Evolutionary conservation across 2,113 vertebrate genomes (phyloP), one percentile per base, ranked within the genome.

Genomic region (Micronycteris hirsuta): DNA sequence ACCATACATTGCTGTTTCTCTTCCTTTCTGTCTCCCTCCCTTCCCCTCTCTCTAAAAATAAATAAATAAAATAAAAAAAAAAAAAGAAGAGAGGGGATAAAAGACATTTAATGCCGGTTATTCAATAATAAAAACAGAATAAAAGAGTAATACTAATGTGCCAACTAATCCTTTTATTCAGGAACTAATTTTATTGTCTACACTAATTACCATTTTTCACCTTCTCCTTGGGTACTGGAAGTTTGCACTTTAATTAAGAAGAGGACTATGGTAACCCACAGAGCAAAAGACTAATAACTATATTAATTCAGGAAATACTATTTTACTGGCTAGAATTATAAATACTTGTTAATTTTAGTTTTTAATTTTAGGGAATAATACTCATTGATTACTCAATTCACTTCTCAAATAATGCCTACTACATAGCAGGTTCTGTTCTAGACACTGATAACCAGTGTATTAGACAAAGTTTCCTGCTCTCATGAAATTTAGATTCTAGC

Each of bases 111-210:
- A 97, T 95, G 83, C 63, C 71, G 94, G 92, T 89, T 91, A 91
- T 49, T 89, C 71, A 97, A 93, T 67, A 92, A 76, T 58, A 90
- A 97, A 97, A 97, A 61, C 36, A 56, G 83, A 93, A 83, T 71
- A 85, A 90, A 74, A 45, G 61, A 83, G 52, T 81, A 96, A 77
- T 22, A 86, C 93, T 33, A 96, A 36, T 63, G 67, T 91, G 61
- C n/a, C 93, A 61, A 88, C 85, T 89, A 97, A 91, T 87, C 58
- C 17, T 84, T 77, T 65, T 88, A 63, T 95, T 93, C 88, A 97
- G 70, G 45, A 95, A 49, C 20, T 36, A 1, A 80, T 54, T 92
- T 85, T 65, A 93, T 47, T 89, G 71, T 31, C 89, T 92, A 92
- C 31, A 84, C 36, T 89, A 85, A 98, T 93, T 87, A 89, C 89